Evolutionary conservation across 2,888 invertebrate species (phyloP).

Genomic region (Eupsilia transversa): DNA sequence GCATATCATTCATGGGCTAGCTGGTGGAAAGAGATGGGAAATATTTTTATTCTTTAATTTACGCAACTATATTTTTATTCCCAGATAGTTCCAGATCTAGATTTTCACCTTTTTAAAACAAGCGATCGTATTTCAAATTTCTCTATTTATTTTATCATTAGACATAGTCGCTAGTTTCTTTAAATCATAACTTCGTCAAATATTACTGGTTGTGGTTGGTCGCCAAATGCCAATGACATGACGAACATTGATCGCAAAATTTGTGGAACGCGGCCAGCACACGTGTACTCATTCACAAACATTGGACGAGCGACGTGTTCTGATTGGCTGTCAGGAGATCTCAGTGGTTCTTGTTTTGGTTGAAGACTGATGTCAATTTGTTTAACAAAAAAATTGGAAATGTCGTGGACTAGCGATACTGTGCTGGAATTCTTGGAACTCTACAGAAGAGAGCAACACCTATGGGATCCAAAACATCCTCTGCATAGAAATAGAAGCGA

Average conservation of each 20-base stretch:
- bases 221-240: slow-evolving; percentile 75
- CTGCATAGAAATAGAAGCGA: slow-evolving; percentile 81
- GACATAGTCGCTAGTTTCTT: not conserved
- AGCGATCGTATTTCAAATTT: not conserved
- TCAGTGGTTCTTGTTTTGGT: slow-evolving; percentile 69
- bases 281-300: slow-evolving; percentile 75
- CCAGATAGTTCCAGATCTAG: not conserved
- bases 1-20: not conserved
- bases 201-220: slow-evolving; percentile 76
- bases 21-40: slow-evolving; percentile 32
- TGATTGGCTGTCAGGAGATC: slow-evolving; percentile 73
- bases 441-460: slow-evolving; percentile 80
- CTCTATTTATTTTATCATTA: not conserved
- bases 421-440: slow-evolving; percentile 84
- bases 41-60: not conserved
- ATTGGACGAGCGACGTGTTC: slow-evolving; percentile 75
- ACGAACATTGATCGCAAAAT: slow-evolving; percentile 77
- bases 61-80: slow-evolving; percentile 5
- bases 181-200: slow-evolving; percentile 18
- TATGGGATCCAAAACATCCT: slow-evolving; percentile 86
- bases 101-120: not conserved
- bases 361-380: slow-evolving; percentile 38
- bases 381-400: slow-evolving; percentile 56
- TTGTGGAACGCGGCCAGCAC: slow-evolving; percentile 82
- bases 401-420: slow-evolving; percentile 83